phyloP scores from a whole-genome alignment of 2,888 invertebrate genomes.

The Nematopogon swammerdamellus region DNA sequence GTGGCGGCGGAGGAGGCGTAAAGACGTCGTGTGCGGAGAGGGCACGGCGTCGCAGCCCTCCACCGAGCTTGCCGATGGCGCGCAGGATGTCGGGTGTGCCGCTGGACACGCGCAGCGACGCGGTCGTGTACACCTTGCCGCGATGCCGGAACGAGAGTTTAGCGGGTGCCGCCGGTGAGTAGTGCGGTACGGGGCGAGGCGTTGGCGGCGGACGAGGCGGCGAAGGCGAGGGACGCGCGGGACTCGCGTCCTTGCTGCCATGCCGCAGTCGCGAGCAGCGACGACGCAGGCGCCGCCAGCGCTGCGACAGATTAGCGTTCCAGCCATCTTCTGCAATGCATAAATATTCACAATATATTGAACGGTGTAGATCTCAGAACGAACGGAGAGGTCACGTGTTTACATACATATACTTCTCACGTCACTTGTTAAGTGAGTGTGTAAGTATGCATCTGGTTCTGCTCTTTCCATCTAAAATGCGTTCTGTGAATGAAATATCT shows the following conservation, averaged over 20 bases:
- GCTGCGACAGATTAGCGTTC: conserved; percentile 72
- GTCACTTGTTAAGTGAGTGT: too few species aligned
- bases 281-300: conserved; percentile 70
- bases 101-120: conserved; percentile 44
- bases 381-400: too few species aligned
- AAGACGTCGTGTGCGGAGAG: conserved; percentile 69
- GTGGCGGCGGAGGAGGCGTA: conserved; percentile 52
- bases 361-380: too few species aligned
- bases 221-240: conserved; percentile 56
- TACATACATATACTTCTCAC: too few species aligned
- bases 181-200: conserved; percentile 28
- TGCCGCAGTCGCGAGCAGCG: conserved; percentile 68
- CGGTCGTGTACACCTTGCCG: conserved; percentile 49
- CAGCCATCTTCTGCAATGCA: conserved; percentile 66
- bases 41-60: conserved; percentile 64
- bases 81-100: conserved; percentile 65
- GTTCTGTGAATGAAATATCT: too few species aligned
- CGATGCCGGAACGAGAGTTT: conserved; percentile 48
- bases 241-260: conserved; percentile 53
- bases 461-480: too few species aligned
- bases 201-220: conserved; percentile 46
- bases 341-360: too few species aligned
- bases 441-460: too few species aligned
- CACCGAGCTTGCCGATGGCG: conserved; percentile 68
- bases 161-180: conserved; percentile 46